Evolutionary conservation across 2,113 vertebrate genomes (phyloP).

Genomic region (Odobenus rosmarus): DNA sequence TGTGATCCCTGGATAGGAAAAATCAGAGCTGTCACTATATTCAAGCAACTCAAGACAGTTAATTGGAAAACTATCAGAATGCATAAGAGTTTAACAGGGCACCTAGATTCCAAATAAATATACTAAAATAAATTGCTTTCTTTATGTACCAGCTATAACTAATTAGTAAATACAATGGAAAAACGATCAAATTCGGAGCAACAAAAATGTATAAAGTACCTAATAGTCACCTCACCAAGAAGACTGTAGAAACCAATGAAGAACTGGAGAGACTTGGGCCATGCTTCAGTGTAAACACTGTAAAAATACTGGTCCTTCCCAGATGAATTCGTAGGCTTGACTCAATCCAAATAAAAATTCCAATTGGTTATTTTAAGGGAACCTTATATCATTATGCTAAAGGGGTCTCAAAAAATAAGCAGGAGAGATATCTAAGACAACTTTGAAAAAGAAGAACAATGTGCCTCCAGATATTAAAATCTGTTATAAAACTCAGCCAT

Average conservation of each 20-base stretch:
- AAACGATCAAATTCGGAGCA: neutral
- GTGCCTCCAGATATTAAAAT: neutral
- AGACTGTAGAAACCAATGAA: neutral
- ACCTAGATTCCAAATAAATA: conserved; percentile 3
- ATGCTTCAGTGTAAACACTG: neutral
- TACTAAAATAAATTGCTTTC: neutral
- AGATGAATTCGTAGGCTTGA: neutral
- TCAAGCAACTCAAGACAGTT: neutral
- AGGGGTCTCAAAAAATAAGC: neutral
- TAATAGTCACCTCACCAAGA: neutral
- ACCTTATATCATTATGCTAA: neutral
- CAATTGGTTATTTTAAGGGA: neutral
- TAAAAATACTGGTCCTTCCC: neutral
- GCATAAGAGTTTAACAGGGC: neutral
- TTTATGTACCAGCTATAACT: neutral
- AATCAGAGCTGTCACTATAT: neutral
- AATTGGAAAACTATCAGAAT: neutral
- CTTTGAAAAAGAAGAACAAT: neutral
- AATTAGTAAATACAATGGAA: neutral
- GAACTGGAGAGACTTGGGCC: neutral
- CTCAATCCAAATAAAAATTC: neutral
- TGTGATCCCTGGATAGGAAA: neutral
- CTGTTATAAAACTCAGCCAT: neutral
- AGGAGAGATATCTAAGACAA: neutral
- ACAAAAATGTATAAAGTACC: neutral